Base-by-base conservation (phyloP, 2,797 vertebrate genomes). In the Cynopterus sphinx region DNA sequence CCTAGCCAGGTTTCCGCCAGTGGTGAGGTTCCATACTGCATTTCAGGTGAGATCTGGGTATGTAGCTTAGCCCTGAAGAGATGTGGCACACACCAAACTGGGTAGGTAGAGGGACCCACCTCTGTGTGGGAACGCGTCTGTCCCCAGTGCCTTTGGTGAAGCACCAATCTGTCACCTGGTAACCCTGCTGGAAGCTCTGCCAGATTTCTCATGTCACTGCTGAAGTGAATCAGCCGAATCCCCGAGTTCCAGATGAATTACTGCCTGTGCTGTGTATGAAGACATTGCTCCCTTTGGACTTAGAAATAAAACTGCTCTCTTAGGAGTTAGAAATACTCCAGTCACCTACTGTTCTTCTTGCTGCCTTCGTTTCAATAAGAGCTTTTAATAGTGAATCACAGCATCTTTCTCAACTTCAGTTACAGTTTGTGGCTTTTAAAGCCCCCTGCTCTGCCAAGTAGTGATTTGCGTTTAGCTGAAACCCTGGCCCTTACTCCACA, bases 101-200 rank as follows among this genome's bases (percentile, higher is more conserved):
- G 43, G 4, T 59, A 55, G 43, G 4, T 59, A 55, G 31, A 63
- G 22, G 49, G 73, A 61, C 7, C 63, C n/a, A 26, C 31, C 53
- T 41, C 63, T 75, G 3, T 67, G 26, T 85, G 68, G 57, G 59
- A 87, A 68, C 46, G 89, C 94, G 65, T 1, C 3, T 1, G 90
- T 98, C 36, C 46, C 79, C 41, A 17, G 89, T 94, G 90, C 77
- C 85, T 93, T 96, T 87, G 91, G 53, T 90, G 88, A 81, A 92
- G 68, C 65, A 91, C 87, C 81, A 68, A 86, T 94, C 97, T 95
- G 95, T 91, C 74, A 74, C 95, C 87, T 53, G 8, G 53, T n/a
- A 77, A 39, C 3, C 22, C 61, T 31, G 3, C 49, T 65, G 61
- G 51, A 53, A 67, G 26, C n/a, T 87, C 68, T 39, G 41, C 33